Base-by-base conservation (phyloP, 37 sponge, comb jelly and placozoan genomes). In the Corticium candelabrum region DNA sequence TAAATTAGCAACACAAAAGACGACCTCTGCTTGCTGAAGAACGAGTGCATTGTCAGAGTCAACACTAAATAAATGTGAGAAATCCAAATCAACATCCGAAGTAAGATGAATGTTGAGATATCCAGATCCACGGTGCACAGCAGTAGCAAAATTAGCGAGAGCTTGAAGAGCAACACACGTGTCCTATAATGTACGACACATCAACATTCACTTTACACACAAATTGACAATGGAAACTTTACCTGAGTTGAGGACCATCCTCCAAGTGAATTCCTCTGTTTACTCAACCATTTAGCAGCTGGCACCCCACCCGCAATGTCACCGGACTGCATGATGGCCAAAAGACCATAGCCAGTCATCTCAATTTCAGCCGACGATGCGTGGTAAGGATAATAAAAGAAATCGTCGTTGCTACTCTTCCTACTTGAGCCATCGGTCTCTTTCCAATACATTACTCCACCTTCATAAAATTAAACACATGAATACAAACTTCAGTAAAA, bases 161-260 rank as follows among this genome's bases (percentile, higher is more conserved):
- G 62, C 62, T 21, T 50, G 62, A 50, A 50, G 62, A 11, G 62
- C 62, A 50, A 50, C 21, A 21, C 11, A 11, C 11, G 62, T 50
- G 21, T 50, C 62, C 62, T 50, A 21, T 27, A 21, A 50, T n/a
- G n/a, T 50, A 50, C 11, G 21, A 21, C 15, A 50, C 62, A 50
- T 21, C 11, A 50, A 27, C 62, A 50, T 11, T 27, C 15, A n/a
- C n/a, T n/a, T n/a, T n/a, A n/a, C n/a, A n/a, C n/a, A n/a, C n/a
- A n/a, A n/a, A n/a, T n/a, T n/a, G n/a, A n/a, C n/a, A n/a, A n/a
- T n/a, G n/a, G n/a, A 72, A 21, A 72, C 29, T 27, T 29, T 72
- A 27, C 77, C 77, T 76, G 77, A 36, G 77, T 76, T 5, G 77
- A 76, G 29, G 41, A 5, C 30, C 11, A 76, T 39, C 77, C 77